Conservation (phyloP, 2,888 invertebrate genomes). For the Heliconius ethilla region DNA sequence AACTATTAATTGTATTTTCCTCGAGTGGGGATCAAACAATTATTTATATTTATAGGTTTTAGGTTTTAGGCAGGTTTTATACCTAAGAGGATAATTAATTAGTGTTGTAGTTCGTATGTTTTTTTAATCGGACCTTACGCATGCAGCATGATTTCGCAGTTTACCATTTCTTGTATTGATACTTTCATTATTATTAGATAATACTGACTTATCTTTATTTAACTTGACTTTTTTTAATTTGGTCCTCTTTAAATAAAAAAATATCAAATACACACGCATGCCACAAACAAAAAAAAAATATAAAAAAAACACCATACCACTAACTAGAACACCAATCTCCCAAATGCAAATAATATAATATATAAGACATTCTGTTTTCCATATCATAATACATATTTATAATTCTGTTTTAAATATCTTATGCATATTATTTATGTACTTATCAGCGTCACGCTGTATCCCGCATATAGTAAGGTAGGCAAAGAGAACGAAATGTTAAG, state of each 20-base stretch:
- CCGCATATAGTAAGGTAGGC: not conserved
- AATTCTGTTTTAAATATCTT: constrained; percentile 1
- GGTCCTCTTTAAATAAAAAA: not conserved
- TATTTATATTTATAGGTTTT: not conserved
- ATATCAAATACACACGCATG: constrained; percentile 18
- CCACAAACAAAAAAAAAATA: not conserved
- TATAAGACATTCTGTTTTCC: not conserved
- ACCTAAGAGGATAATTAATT: not conserved
- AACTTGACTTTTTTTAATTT: not conserved
- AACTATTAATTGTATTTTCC: too few relatives aligned
- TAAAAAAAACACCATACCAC: constrained; percentile 17
- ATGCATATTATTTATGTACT: not conserved
- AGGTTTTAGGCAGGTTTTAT: not conserved
- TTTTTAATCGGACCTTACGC: not conserved
- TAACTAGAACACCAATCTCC: constrained; percentile 23
- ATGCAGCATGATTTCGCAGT: not conserved
- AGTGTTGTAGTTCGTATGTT: not conserved
- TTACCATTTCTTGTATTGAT: not conserved
- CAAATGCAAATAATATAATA: constrained; percentile 14
- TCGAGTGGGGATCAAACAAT: too few relatives aligned
- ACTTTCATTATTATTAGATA: not conserved
- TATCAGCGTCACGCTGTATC: not conserved
- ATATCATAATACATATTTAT: not conserved
- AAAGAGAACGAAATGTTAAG: not conserved
- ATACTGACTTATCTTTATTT: not conserved